A percentile compares a stretch with the other conserved stretches of the same genome.
Conservation (phyloP, 2,888 invertebrate genomes). For the Drosophila gaucha region DNA sequence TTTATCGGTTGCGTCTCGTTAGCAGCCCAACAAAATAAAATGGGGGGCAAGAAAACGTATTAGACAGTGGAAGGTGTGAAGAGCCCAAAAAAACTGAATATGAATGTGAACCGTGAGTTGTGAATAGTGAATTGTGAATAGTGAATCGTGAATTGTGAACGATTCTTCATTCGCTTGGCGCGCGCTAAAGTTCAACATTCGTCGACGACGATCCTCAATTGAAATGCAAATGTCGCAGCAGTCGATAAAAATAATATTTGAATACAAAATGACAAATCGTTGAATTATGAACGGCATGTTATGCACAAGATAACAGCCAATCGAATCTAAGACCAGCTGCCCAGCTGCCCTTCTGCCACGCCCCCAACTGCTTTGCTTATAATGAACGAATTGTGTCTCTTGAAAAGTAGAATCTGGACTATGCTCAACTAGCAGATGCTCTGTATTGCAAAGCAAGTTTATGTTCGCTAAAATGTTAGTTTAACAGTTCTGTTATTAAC, state of each 20-base stretch:
- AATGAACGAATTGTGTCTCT: background rate
- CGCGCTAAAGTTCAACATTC: slow-evolving; percentile 74
- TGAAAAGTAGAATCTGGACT: background rate
- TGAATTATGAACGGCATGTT: slow-evolving; percentile 67
- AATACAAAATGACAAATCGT: slow-evolving; percentile 79
- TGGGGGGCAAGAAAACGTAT: too few species aligned
- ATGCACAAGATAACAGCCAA: slow-evolving; percentile 11
- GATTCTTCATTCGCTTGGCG: slow-evolving; percentile 56
- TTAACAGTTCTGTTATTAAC: background rate
- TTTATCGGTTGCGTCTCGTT: slow-evolving; percentile 61
- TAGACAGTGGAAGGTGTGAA: slow-evolving; percentile 67
- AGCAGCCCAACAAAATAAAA: slow-evolving; percentile 37
- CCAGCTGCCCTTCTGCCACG: background rate
- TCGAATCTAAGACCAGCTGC: background rate
- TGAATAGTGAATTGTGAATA: slow-evolving; percentile 30
- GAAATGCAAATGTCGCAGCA: slow-evolving; percentile 69
- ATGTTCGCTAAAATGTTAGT: too few species aligned
- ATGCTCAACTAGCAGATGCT: background rate
- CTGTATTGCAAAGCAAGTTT: too few species aligned
- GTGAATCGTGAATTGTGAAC: slow-evolving; percentile 38
- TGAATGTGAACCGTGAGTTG: slow-evolving; percentile 17
- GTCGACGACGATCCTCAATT: slow-evolving; percentile 66
- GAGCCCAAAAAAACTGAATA: slow-evolving; percentile 21
- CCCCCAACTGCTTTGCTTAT: background rate
- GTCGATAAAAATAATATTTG: slow-evolving; percentile 64